Base-by-base conservation (phyloP, 2,888 invertebrate species). In the Hirtodrosophila duncani region DNA sequence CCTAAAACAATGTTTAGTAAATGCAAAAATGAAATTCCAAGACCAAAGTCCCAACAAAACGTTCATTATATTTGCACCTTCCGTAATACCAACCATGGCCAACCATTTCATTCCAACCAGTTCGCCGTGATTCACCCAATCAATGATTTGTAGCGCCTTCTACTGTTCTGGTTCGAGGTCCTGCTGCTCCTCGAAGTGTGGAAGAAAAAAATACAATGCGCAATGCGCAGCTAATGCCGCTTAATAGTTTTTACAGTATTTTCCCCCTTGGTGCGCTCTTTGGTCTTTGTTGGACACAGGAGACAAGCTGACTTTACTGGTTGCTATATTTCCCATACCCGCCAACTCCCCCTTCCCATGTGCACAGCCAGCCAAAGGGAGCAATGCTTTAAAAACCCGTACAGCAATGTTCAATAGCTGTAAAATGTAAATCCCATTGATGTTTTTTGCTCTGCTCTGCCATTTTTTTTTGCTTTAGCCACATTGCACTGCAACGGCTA, bases 171-270 rank as follows among this genome's bases (percentile, higher is more conserved):
- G n/a, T n/a, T n/a, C n/a, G n/a, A n/a, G n/a, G n/a, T n/a, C n/a
- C n/a, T n/a, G n/a, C n/a, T n/a, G n/a, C n/a, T n/a, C n/a, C n/a
- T n/a, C n/a, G n/a, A 27, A 11, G 9, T 27, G 9, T 18, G 13
- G 18, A 0, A 5, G 8, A 16, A 33, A 23, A 50, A 67, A 71
- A 61, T 78, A 64, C 75, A 74, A 74, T 79, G 71, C 75, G 79
- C 55, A 70, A 64, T 48, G 77, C 67, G 68, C 68, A 55, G 74
- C 74, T 75, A 75, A 75, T 75, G 63, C 80, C 69, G 78, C 67
- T 80, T 80, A 74, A 75, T 77, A 80, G 80, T 72, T 75, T 80
- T 74, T 64, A 69, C 67, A 77, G 68, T 72, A 79, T 78, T 75
- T 55, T 48, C 44, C 33, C 27, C 16, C 9, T 48, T 59, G 36